Percentiles rank a stretch among this genome's conserved stretches.
phyloP scores from a whole-genome alignment of 53 echinoderm and acorn worm genomes.

The Paelopatides confundens region DNA sequence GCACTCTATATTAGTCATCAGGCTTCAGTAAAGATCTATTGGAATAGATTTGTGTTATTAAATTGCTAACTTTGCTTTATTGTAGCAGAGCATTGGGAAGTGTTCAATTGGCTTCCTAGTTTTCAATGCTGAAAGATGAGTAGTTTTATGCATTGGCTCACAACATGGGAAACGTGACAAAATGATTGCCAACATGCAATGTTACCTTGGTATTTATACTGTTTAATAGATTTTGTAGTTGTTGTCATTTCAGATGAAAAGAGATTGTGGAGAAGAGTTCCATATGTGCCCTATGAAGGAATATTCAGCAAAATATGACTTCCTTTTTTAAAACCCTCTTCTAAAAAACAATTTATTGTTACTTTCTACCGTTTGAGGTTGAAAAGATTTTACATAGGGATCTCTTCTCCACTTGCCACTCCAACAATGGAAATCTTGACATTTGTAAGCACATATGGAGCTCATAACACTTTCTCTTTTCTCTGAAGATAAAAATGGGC shows the following conservation, averaged over 20 bases:
- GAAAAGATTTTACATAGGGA: slow-evolving; percentile 2
- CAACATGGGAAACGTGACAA: too few relatives aligned
- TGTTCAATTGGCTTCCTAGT: too few relatives aligned
- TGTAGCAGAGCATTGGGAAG: too few relatives aligned
- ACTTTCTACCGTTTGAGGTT: not conserved
- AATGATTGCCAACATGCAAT: too few relatives aligned
- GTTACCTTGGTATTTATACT: not conserved
- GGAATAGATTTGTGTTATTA: too few relatives aligned
- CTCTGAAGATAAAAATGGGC: slow-evolving; percentile 17
- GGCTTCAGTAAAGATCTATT: too few relatives aligned
- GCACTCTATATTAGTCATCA: too few relatives aligned
- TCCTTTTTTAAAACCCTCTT: too few relatives aligned
- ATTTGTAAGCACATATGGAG: slow-evolving; percentile 44
- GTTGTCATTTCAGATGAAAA: slow-evolving; percentile 39
- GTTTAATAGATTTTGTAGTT: not conserved
- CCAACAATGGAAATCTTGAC: not conserved
- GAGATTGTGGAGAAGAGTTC: slow-evolving; percentile 60
- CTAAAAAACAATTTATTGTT: not conserved
- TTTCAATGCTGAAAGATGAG: too few relatives aligned
- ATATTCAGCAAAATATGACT: not conserved
- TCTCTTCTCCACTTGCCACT: slow-evolving; percentile 46
- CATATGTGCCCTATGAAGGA: slow-evolving; percentile 45
- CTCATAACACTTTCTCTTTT: slow-evolving; percentile 45
- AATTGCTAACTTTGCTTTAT: too few relatives aligned
- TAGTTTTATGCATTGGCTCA: too few relatives aligned